Evolutionary conservation across 1,140 invertebrate species (phyloP).

Genomic region (Musca vetustissima): DNA sequence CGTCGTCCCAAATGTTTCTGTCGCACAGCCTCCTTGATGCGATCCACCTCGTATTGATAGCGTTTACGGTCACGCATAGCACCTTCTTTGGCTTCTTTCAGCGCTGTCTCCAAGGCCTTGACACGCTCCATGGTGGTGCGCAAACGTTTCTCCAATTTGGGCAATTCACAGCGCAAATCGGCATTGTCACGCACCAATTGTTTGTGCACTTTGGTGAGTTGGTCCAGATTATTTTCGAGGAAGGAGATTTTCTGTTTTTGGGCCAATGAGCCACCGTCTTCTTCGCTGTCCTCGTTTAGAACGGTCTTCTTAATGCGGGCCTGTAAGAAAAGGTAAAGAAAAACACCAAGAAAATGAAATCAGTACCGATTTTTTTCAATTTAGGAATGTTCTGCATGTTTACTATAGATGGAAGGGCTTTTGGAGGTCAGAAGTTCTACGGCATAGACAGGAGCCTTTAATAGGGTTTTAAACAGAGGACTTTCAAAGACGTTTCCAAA

Average conservation of each 20-base stretch:
- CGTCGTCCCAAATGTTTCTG: conserved; percentile 95
- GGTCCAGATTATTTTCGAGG: conserved; percentile 98
- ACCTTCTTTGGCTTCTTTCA: conserved; percentile 98
- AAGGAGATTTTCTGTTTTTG: conserved; percentile 99
- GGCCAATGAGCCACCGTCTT: conserved; percentile 90
- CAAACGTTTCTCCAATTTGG: conserved; percentile 96
- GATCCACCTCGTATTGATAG: conserved; percentile 98
- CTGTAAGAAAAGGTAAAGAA: conserved; percentile 56
- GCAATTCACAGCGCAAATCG: conserved; percentile 95
- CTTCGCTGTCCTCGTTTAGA: conserved; percentile 84
- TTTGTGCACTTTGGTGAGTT: conserved; percentile 95
- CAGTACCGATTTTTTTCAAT: too few species aligned
- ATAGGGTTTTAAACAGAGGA: too few species aligned
- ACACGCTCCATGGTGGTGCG: conserved; percentile 97
- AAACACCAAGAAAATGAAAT: conserved; percentile 19
- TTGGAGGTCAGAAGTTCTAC: too few species aligned
- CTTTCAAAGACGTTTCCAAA: too few species aligned
- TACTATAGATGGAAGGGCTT: too few species aligned
- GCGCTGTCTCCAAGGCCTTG: conserved; percentile 93
- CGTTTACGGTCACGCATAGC: conserved; percentile 98
- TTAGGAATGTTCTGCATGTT: too few species aligned
- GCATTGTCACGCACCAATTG: conserved; percentile 97
- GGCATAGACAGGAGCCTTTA: too few species aligned
- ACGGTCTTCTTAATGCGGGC: conserved; percentile 78
- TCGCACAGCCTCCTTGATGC: conserved; percentile 98